phyloP scores from a whole-genome alignment of 2,797 vertebrate species.

The Perodicticus potto region DNA sequence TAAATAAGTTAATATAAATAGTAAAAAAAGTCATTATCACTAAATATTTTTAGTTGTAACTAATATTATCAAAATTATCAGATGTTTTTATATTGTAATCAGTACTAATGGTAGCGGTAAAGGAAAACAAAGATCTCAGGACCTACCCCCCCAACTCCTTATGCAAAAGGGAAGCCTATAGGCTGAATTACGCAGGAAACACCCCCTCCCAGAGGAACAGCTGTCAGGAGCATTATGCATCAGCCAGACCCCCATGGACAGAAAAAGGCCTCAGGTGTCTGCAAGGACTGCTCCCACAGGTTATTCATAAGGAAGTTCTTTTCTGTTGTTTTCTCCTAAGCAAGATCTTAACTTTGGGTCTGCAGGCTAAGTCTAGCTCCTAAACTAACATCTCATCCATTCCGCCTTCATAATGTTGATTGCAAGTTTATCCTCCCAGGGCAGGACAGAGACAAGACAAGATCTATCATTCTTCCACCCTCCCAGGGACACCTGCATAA shows the following conservation, averaged over 20 bases:
- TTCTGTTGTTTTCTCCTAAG: background rate
- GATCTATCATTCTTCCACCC: background rate
- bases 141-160: background rate
- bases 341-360: background rate
- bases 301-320: background rate
- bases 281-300: background rate
- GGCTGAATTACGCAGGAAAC: background rate
- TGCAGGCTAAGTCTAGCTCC: background rate
- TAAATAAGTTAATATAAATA: background rate
- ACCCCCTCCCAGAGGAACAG: background rate
- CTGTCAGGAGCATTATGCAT: background rate
- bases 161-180: background rate
- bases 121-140: background rate
- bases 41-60: conserved; percentile 20
- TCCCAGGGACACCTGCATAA: background rate
- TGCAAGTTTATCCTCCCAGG: background rate
- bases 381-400: background rate
- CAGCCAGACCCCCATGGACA: background rate
- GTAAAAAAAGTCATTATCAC: background rate
- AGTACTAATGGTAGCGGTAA: background rate
- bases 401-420: background rate
- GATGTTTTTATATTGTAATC: background rate
- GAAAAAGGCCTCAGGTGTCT: background rate
- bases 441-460: background rate
- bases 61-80: conserved; percentile 25